phyloP scores from a whole-genome alignment of 2,888 invertebrate species.

The Acheta domesticus region DNA sequence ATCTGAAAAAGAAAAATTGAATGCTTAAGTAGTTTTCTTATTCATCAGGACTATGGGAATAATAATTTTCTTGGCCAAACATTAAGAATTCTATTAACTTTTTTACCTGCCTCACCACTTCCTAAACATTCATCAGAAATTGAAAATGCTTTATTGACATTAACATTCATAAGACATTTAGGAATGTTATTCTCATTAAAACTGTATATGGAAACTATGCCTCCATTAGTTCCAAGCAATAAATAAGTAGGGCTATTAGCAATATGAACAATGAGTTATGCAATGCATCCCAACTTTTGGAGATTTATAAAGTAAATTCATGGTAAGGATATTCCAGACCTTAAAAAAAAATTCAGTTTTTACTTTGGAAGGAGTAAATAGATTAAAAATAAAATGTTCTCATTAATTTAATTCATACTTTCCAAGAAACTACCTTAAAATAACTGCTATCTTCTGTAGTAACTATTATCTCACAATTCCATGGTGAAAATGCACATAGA shows the following conservation, averaged over 20 bases:
- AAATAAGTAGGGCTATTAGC: not conserved
- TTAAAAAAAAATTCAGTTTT: not conserved
- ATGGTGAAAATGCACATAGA: conserved; percentile 24
- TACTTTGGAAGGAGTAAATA: too few species aligned
- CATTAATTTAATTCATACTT: too few species aligned
- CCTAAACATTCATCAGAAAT: not conserved
- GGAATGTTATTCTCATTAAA: conserved; percentile 12
- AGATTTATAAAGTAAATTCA: conserved; percentile 2
- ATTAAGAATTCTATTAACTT: not conserved
- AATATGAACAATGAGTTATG: not conserved
- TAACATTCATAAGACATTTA: not conserved
- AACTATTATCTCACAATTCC: not conserved
- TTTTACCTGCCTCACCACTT: not conserved
- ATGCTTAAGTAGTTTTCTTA: not conserved
- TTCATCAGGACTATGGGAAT: not conserved
- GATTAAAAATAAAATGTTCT: too few species aligned
- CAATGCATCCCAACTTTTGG: not conserved
- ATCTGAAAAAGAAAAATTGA: not conserved
- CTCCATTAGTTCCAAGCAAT: not conserved
- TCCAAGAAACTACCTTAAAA: conserved; percentile 5
- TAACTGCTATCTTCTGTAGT: conserved; percentile 19
- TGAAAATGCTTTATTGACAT: not conserved
- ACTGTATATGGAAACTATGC: not conserved
- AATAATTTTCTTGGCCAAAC: not conserved
- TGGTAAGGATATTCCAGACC: not conserved